Percentiles rank a stretch among this genome's conserved stretches.
Evolutionary conservation across 2,797 vertebrate genomes (phyloP).

Genomic region (Chromis chromis): DNA sequence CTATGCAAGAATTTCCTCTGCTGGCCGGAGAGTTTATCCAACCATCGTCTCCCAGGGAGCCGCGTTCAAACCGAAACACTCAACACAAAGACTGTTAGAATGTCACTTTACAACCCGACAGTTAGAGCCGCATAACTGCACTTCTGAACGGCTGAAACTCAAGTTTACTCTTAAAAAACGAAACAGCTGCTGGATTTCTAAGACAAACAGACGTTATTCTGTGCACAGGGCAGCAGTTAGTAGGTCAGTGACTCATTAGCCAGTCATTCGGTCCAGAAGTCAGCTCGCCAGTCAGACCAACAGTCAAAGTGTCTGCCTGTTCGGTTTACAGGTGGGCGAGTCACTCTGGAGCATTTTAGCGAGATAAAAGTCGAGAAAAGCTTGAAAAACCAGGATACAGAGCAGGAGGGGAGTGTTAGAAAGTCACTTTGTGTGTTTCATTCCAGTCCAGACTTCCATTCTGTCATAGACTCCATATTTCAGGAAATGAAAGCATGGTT

Average conservation of each 20-base stretch:
- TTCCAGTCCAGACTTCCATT: conserved; percentile 63
- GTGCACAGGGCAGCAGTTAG: conserved; percentile 49
- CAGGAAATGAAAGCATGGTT: conserved; percentile 63
- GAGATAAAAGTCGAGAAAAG: conserved; percentile 3
- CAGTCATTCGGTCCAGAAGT: conserved; percentile 53
- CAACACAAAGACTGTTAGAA: conserved; percentile 23
- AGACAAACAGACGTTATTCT: conserved; percentile 51
- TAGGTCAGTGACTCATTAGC: conserved; percentile 76
- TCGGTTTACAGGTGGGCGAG: conserved; percentile 42
- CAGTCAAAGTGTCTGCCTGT: conserved; percentile 36
- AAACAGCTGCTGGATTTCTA: conserved; percentile 40
- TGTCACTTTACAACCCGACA: conserved; percentile 10
- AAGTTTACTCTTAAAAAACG: conserved; percentile 23
- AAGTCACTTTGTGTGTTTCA: conserved; percentile 38
- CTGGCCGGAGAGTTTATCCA: conserved; percentile 39
- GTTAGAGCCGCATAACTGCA: conserved; percentile 12
- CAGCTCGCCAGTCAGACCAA: conserved; percentile 31
- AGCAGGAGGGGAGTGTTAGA: conserved; percentile 18
- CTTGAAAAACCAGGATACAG: conserved; percentile 22
- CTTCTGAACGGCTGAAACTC: conserved; percentile 14
- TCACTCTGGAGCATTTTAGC: conserved; percentile 5
- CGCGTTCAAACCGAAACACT: conserved; percentile 40
- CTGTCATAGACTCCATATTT: conserved; percentile 61
- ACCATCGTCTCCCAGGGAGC: conserved; percentile 38
- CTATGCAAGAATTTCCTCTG: conserved; percentile 67